These are phyloP conservation scores for Labroides dimidiatus DNA, from an alignment of 2,797 vertebrate species.

Conservation along the genomic window DNA sequence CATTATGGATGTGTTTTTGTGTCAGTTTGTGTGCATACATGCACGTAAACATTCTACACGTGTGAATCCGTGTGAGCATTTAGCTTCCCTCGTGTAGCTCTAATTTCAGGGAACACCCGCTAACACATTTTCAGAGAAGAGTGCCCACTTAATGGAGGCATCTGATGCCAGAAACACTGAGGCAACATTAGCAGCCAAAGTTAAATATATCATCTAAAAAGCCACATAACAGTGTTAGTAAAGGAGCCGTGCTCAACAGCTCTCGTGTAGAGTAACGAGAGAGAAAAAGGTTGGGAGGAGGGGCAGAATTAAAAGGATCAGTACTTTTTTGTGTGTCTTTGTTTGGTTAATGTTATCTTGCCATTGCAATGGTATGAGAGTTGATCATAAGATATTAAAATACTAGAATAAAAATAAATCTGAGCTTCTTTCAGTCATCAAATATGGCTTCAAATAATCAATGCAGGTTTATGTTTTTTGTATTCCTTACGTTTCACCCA, in stretches of 20 bases:
- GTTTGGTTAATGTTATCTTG: too few species aligned
- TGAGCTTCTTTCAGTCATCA: too few species aligned
- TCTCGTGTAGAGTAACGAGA: conserved; percentile 57
- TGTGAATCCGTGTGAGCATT: conserved; percentile 47
- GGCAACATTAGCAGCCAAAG: conserved; percentile 64
- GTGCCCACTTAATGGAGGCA: conserved; percentile 64
- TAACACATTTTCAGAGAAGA: conserved; percentile 62
- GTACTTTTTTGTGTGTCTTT: neutral
- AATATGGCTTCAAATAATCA: too few species aligned
- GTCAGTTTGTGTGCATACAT: conserved; percentile 34
- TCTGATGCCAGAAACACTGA: conserved; percentile 69
- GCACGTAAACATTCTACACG: conserved; percentile 38
- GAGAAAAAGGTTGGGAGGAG: conserved; percentile 4
- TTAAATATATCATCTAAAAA: conserved; percentile 71
- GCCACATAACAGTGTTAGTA: conserved; percentile 75
- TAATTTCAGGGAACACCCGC: conserved; percentile 69
- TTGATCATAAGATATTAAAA: too few species aligned
- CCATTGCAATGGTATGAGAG: too few species aligned
- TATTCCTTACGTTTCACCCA: too few species aligned
- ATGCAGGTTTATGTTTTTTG: too few species aligned
- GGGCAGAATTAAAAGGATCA: conserved; percentile 12
- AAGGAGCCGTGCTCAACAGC: conserved; percentile 48
- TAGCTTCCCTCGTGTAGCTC: conserved; percentile 64
- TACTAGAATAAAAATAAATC: too few species aligned
- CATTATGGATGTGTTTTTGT: conserved; percentile 17